A percentile compares a stretch with the other conserved stretches of the same genome.
phyloP scores from a whole-genome alignment of 2,888 invertebrate genomes.

The Drosophila kambysellisi region DNA sequence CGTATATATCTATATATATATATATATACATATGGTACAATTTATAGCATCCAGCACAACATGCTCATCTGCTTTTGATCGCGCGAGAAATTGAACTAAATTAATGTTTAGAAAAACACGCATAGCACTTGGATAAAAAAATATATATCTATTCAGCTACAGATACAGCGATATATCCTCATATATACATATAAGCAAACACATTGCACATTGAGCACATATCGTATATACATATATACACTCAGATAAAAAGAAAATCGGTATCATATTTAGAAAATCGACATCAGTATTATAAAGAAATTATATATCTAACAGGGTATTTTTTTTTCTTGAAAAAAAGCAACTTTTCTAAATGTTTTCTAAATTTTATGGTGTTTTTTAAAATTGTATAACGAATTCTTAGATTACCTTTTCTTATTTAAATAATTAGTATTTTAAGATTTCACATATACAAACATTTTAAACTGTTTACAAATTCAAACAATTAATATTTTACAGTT shows the following conservation, averaged over 20 bases:
- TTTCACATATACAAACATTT: background rate
- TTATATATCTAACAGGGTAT: too few species aligned
- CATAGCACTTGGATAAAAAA: constrained; percentile 57
- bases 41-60: constrained; percentile 53
- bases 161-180: constrained; percentile 3
- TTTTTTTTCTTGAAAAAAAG: background rate
- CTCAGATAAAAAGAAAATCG: background rate
- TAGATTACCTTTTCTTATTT: background rate
- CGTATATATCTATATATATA: constrained; percentile 6
- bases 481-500: background rate
- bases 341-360: background rate
- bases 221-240: constrained; percentile 13
- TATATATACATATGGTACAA: constrained; percentile 50
- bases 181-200: background rate
- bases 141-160: constrained; percentile 12
- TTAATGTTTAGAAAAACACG: constrained; percentile 74
- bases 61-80: constrained; percentile 79
- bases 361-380: background rate
- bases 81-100: constrained; percentile 80
- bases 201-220: constrained; percentile 38
- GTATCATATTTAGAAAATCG: background rate
- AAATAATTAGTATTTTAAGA: background rate
- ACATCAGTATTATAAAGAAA: background rate
- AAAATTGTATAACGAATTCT: background rate
- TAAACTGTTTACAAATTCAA: background rate